A percentile compares a stretch with the other conserved stretches of the same genome.
phyloP scores from a whole-genome alignment of 2,797 vertebrate genomes.

The Hippocampus kuda region DNA sequence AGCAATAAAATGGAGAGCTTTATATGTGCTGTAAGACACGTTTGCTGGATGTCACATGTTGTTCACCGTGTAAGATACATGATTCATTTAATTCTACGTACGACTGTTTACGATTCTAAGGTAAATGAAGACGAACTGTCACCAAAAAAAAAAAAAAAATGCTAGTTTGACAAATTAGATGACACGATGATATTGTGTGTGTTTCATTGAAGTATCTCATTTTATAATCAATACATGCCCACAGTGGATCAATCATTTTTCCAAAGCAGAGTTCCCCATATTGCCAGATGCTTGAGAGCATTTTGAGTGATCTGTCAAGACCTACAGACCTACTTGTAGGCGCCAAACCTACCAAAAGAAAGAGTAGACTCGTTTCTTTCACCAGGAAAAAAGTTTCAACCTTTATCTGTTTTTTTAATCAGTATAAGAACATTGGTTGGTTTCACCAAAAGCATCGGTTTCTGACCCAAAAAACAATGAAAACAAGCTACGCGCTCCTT shows the following conservation, averaged over 20 bases:
- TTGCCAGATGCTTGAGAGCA: too few relatives aligned
- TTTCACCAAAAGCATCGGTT: not conserved
- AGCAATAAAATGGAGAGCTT: not conserved
- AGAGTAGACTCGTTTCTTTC: too few relatives aligned
- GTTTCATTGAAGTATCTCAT: too few relatives aligned
- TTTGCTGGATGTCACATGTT: not conserved
- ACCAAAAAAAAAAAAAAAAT: not conserved
- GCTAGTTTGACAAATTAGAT: not conserved
- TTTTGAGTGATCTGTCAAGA: too few relatives aligned
- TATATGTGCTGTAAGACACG: not conserved
- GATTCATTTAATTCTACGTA: not conserved
- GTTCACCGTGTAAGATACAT: not conserved
- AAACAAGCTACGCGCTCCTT: not conserved
- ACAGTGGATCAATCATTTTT: too few relatives aligned
- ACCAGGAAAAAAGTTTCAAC: not conserved
- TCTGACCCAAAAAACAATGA: not conserved
- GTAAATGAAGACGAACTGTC: not conserved
- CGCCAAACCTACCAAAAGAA: too few relatives aligned
- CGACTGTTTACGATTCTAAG: not conserved
- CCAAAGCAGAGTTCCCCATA: too few relatives aligned
- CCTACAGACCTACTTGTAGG: too few relatives aligned
- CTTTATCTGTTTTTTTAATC: not conserved
- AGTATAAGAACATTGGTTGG: not conserved
- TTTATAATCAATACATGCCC: too few relatives aligned
- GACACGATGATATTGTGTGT: not conserved